Percentiles rank a stretch among this genome's conserved stretches.
phyloP scores from a whole-genome alignment of 2,113 vertebrate species.

The Platichthys flesus region DNA sequence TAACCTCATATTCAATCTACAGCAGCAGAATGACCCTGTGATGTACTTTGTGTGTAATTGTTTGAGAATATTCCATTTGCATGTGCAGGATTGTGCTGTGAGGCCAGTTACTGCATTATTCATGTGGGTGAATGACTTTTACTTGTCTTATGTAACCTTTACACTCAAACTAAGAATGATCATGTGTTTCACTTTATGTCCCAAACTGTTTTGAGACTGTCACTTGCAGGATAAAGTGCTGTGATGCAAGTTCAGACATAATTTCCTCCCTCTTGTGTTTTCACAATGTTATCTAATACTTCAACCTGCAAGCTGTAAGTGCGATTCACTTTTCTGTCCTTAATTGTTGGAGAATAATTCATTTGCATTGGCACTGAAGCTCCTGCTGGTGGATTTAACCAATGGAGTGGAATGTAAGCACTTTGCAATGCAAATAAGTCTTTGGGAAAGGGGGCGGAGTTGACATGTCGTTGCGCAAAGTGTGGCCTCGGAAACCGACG shows the following conservation, averaged over 20 bases:
- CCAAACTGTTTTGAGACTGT: neutral
- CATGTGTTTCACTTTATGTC: neutral
- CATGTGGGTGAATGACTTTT: too few species aligned
- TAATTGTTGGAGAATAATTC: constrained; percentile 1
- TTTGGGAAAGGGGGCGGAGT: constrained; percentile 70
- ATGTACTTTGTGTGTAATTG: too few species aligned
- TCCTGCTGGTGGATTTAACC: constrained; percentile 46
- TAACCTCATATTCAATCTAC: too few species aligned
- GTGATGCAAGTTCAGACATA: too few species aligned
- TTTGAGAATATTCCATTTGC: too few species aligned
- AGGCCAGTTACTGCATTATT: too few species aligned
- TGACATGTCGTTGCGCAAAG: constrained; percentile 71
- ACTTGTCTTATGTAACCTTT: too few species aligned
- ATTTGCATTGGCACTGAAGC: constrained; percentile 37
- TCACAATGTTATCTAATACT: neutral
- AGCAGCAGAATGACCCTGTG: too few species aligned
- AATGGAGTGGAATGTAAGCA: constrained; percentile 66
- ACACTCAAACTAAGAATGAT: too few species aligned
- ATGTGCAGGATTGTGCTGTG: too few species aligned
- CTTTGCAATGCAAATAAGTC: constrained; percentile 77
- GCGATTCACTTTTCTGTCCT: neutral
- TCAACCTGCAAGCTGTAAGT: neutral
- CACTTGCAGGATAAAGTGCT: too few species aligned
- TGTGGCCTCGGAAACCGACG: constrained; percentile 49
- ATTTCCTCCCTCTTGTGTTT: neutral